Conservation (phyloP, 1,140 invertebrate species). For the Myzus persicae region DNA sequence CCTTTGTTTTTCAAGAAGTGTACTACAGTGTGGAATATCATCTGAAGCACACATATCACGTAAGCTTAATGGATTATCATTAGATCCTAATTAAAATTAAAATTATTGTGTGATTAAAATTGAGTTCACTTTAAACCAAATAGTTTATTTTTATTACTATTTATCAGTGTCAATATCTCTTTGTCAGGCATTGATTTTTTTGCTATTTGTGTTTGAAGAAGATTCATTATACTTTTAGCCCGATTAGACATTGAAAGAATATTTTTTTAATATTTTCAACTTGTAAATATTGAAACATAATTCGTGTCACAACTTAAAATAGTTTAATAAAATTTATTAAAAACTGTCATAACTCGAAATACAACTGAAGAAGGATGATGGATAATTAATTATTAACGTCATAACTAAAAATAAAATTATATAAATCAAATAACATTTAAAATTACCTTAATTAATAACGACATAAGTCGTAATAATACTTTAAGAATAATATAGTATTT, state of each 20-base stretch:
- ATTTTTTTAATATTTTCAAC: neutral
- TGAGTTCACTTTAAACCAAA: too few species aligned
- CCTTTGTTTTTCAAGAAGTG: neutral
- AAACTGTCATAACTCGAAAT: neutral
- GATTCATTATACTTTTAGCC: neutral
- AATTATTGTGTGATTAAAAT: too few species aligned
- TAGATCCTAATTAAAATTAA: too few species aligned
- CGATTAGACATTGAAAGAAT: neutral
- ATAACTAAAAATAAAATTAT: neutral
- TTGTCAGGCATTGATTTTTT: neutral
- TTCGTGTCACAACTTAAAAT: slow-evolving; percentile 15
- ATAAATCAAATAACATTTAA: slow-evolving; percentile 21
- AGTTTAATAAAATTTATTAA: neutral
- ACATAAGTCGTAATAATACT: slow-evolving; percentile 14
- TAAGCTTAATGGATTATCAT: too few species aligned
- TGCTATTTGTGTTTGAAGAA: neutral
- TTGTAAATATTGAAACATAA: slow-evolving; percentile 5
- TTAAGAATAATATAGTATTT: neutral
- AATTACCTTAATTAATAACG: slow-evolving; percentile 24
- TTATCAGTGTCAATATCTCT: neutral
- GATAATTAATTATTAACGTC: neutral
- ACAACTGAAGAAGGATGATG: too few species aligned
- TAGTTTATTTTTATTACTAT: neutral
- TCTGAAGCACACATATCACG: too few species aligned
- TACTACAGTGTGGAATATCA: too few species aligned